Base-by-base conservation (phyloP, 2,113 vertebrate genomes). In the Cercocebus atys region DNA sequence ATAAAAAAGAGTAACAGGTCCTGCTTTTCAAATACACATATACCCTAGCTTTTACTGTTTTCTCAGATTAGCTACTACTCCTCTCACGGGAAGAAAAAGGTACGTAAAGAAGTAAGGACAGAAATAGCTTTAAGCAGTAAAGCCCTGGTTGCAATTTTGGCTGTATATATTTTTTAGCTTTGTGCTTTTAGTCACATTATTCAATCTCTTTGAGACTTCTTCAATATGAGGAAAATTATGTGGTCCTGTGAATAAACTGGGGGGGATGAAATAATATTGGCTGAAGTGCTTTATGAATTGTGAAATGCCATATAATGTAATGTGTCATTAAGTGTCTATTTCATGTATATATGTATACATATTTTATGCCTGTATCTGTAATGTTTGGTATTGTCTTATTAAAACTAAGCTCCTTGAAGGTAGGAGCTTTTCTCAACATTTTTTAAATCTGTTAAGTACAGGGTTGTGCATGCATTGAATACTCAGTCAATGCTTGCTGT, bases 321-420 rank as follows among this genome's bases (percentile, higher is more conserved):
- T 38, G 40, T 81, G 9, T 82, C 72, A 59, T 38, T 90, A 45
- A 57, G 13, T 82, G 6, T 88, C 25, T 73, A 5, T 92, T 92
- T 95, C 68, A 80, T 80, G 5, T n/a, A 23, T 22, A 23, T 52
- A 13, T 52, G 12, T 22, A 18, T 3, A 84, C 14, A 57, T 22
- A 50, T 89, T 94, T 78, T 76, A 55, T 72, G 72, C 17, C 10
- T 90, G 6, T 61, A 17, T 81, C 5, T 83, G 1, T 95, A 78
- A 57, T 88, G 68, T 38, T 85, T 95, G 70, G 23, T 95, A 40
- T 90, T 90, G 5, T 86, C 18, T 57, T 96, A 79, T 40, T 17
- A 68, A 96, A 78, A 95, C 40, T 89, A 52, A 96, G 50, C 8
- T 96, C 25, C 88, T 93, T 18, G 61, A 87, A 61, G 45, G 6